phyloP scores from a whole-genome alignment of 2,888 invertebrate species.

The Polyommatus icarus region DNA sequence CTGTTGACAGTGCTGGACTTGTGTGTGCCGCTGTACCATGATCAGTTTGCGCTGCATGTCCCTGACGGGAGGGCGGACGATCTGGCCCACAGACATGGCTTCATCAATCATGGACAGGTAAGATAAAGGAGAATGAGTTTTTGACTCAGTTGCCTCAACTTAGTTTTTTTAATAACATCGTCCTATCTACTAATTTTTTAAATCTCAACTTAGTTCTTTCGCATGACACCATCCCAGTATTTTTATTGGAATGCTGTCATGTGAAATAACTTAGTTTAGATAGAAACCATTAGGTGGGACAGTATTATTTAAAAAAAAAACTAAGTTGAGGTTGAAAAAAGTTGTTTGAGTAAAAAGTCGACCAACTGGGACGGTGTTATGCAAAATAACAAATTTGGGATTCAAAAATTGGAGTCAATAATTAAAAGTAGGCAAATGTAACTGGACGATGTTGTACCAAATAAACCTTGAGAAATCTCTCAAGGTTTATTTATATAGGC shows the following conservation, averaged over 20 bases:
- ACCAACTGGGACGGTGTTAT: too few relatives aligned
- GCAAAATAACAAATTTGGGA: too few relatives aligned
- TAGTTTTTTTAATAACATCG: too few relatives aligned
- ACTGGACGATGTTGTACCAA: too few relatives aligned
- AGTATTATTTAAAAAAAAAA: too few relatives aligned
- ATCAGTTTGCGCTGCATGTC: conserved; percentile 67
- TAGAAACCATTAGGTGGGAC: background rate
- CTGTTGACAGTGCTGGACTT: conserved; percentile 69
- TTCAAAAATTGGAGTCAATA: too few relatives aligned
- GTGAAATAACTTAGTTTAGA: background rate
- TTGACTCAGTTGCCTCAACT: too few relatives aligned
- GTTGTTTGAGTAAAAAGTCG: too few relatives aligned
- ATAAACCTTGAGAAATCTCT: too few relatives aligned
- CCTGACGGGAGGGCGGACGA: conserved; percentile 67
- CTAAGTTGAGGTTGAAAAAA: too few relatives aligned
- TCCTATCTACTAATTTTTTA: background rate
- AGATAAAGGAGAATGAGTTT: conserved; percentile 38
- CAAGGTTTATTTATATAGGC: too few relatives aligned
- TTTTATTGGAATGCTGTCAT: background rate
- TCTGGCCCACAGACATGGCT: conserved; percentile 71
- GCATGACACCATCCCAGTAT: background rate
- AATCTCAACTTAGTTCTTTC: background rate
- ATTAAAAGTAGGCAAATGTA: too few relatives aligned
- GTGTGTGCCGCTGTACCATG: conserved; percentile 72
- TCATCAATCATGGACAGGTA: conserved; percentile 76